phyloP scores from a whole-genome alignment of 2,113 vertebrate genomes.

The Bungarus multicinctus region DNA sequence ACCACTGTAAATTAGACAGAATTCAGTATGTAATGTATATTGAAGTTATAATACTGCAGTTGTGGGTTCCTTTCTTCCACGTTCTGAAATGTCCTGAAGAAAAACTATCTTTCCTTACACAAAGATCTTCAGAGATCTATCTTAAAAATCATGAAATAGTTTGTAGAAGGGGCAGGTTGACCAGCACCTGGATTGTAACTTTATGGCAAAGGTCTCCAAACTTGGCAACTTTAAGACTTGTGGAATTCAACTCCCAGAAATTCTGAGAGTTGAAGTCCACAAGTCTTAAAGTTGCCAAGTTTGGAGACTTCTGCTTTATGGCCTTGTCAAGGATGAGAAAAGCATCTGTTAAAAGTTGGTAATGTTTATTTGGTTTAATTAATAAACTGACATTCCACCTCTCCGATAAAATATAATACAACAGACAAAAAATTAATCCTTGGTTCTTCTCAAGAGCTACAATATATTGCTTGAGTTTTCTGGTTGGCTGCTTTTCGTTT shows the following conservation, averaged over 20 bases:
- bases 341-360: background rate
- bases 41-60: constrained; percentile 31
- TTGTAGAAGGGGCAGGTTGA: too few relatives aligned
- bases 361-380: background rate
- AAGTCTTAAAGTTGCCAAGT: too few relatives aligned
- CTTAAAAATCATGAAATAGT: background rate
- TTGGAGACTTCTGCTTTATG: too few relatives aligned
- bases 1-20: constrained; percentile 40
- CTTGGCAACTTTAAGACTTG: too few relatives aligned
- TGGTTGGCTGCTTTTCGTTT: background rate
- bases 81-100: constrained; percentile 7
- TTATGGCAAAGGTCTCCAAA: background rate
- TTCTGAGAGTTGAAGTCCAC: too few relatives aligned
- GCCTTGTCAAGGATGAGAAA: background rate
- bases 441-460: background rate
- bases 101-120: constrained; percentile 4
- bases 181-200: background rate
- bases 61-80: constrained; percentile 31
- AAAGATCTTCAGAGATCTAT: background rate
- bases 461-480: background rate
- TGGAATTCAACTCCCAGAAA: too few relatives aligned
- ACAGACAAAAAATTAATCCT: background rate
- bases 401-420: background rate
- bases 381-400: background rate
- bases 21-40: constrained; percentile 30